Conservation (phyloP, 2,113 vertebrate genomes). For the Piaya cayana region DNA sequence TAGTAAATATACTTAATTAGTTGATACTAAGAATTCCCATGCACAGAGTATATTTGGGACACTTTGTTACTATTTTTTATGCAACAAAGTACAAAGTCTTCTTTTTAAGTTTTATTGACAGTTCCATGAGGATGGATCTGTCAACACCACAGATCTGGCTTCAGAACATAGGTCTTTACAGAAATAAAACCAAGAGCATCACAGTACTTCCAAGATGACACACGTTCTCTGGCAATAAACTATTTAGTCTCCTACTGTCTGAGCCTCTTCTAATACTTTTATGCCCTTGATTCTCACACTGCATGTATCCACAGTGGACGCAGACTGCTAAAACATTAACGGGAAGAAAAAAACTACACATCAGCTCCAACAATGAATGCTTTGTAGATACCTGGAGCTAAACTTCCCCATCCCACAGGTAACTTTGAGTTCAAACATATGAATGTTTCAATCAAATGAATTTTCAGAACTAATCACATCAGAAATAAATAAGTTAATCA, state of each 20-base stretch:
- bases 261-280: conserved; percentile 4
- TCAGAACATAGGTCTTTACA: neutral
- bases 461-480: neutral
- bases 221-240: neutral
- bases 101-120: neutral
- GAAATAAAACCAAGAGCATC: neutral
- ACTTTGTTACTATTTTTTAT: neutral
- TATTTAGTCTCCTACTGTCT: neutral
- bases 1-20: neutral
- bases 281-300: neutral
- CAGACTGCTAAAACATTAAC: neutral
- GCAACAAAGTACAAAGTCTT: neutral
- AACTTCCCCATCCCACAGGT: neutral
- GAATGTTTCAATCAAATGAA: neutral
- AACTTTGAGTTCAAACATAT: neutral
- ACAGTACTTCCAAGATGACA: neutral
- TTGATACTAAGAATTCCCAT: neutral
- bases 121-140: neutral
- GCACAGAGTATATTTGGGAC: neutral
- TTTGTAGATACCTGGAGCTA: neutral
- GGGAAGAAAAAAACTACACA: neutral
- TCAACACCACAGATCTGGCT: neutral
- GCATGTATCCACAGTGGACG: neutral
- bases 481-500: neutral
- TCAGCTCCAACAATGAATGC: neutral